Conservation (phyloP, 1,140 invertebrate genomes). For the Drosophila rufa region DNA sequence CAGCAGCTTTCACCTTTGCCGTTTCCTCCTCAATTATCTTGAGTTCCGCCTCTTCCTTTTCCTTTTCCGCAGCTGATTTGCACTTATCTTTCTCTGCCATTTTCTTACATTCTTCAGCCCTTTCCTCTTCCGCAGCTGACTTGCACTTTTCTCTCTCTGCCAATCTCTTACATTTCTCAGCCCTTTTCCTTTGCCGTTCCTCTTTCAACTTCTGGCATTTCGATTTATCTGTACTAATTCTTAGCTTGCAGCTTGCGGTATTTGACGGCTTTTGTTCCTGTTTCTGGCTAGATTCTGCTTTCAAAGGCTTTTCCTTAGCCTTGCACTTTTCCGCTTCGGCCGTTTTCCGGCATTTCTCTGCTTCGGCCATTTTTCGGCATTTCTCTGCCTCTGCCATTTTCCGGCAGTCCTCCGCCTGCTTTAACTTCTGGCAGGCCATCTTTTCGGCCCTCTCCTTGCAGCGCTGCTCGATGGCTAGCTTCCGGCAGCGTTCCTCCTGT, state of each 20-base stretch:
- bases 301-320: background rate
- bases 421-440: constrained; percentile 1
- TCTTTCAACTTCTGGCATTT: background rate
- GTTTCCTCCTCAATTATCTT: constrained; percentile 13
- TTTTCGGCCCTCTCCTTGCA: constrained; percentile 20
- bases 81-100: background rate
- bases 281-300: background rate
- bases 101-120: background rate
- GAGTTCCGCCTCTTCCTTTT: background rate
- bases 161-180: too few relatives aligned
- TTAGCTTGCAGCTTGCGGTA: background rate
- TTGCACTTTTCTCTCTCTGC: too few relatives aligned
- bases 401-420: background rate
- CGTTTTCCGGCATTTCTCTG: background rate
- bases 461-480: background rate
- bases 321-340: background rate
- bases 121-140: too few relatives aligned
- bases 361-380: constrained; percentile 1
- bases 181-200: background rate
- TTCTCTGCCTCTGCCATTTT: background rate
- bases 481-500: constrained; percentile 1
- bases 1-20: background rate
- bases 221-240: background rate
- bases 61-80: background rate
- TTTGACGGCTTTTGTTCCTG: background rate